Percentiles rank a stretch among this genome's conserved stretches.
Conservation (phyloP, 1,140 invertebrate genomes). For the Drosophila paulistorum region DNA sequence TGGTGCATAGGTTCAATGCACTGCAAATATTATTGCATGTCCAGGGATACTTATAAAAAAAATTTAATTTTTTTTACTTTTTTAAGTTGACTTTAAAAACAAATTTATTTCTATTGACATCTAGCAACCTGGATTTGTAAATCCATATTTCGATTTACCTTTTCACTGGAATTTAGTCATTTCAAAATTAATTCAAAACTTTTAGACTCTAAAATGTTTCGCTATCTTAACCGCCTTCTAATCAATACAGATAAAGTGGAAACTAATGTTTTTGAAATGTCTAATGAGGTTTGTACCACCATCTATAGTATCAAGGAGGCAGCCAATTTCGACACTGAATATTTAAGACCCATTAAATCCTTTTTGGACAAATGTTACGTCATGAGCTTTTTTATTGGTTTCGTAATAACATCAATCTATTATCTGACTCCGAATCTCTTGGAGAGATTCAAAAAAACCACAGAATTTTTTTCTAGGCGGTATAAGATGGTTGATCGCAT, state of each 20-base stretch:
- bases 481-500: neutral
- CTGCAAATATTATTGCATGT: conserved; percentile 52
- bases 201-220: conserved; percentile 27
- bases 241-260: conserved; percentile 36
- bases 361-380: conserved; percentile 16
- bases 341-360: conserved; percentile 22
- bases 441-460: neutral
- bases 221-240: neutral
- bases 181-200: conserved; percentile 8
- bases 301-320: conserved; percentile 28
- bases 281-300: conserved; percentile 44
- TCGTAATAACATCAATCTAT: neutral
- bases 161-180: neutral
- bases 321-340: conserved; percentile 18
- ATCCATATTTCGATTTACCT: neutral
- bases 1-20: conserved; percentile 62
- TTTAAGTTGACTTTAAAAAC: no score
- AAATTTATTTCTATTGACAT: neutral
- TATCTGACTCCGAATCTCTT: neutral
- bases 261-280: conserved; percentile 42
- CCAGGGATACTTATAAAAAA: conserved; percentile 44
- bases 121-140: conserved; percentile 2
- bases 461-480: neutral
- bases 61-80: no score
- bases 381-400: conserved; percentile 25